Conservation (phyloP, 2,888 invertebrate genomes). For the Liodrosophila aerea region DNA sequence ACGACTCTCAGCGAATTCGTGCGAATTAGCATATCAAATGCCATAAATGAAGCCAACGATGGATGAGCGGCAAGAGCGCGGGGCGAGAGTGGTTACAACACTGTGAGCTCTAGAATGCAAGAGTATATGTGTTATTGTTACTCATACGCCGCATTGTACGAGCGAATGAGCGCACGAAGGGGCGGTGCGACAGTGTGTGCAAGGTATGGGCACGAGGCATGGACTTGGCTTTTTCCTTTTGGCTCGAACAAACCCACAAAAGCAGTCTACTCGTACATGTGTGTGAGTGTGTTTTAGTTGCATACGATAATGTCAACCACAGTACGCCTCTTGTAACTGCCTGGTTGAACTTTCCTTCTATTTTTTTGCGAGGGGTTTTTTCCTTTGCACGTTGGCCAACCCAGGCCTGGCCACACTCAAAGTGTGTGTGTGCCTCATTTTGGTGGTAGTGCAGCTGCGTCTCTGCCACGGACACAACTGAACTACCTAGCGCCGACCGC, state of each 20-base stretch:
- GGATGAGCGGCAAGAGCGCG: constrained; percentile 26
- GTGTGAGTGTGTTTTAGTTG: constrained; percentile 71
- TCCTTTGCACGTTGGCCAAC: constrained; percentile 57
- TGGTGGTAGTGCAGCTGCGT: constrained; percentile 60
- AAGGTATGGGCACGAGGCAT: constrained; percentile 37
- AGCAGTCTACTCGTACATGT: constrained; percentile 8
- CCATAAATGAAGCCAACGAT: constrained; percentile 52
- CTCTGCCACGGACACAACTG: constrained; percentile 53
- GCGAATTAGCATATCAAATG: constrained; percentile 78
- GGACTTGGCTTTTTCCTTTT: constrained; percentile 43
- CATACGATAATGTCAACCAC: constrained; percentile 75
- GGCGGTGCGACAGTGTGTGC: constrained; percentile 52
- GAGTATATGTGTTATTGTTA: constrained; percentile 59
- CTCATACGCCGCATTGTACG: constrained; percentile 69
- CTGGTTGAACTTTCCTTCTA: constrained; percentile 32
- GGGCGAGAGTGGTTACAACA: constrained; percentile 17
- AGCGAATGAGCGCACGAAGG: constrained; percentile 72
- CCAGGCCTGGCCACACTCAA: constrained; percentile 25
- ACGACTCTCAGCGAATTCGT: constrained; percentile 52
- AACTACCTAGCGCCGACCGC: constrained; percentile 56
- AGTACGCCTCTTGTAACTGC: constrained; percentile 61
- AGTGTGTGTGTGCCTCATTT: constrained; percentile 34
- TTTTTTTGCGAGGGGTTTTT: constrained; percentile 43
- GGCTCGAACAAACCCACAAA: constrained; percentile 18
- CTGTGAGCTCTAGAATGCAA: constrained; percentile 18